Evolutionary conservation across 2,888 invertebrate genomes (phyloP).

Genomic region (Lysandra coridon): DNA sequence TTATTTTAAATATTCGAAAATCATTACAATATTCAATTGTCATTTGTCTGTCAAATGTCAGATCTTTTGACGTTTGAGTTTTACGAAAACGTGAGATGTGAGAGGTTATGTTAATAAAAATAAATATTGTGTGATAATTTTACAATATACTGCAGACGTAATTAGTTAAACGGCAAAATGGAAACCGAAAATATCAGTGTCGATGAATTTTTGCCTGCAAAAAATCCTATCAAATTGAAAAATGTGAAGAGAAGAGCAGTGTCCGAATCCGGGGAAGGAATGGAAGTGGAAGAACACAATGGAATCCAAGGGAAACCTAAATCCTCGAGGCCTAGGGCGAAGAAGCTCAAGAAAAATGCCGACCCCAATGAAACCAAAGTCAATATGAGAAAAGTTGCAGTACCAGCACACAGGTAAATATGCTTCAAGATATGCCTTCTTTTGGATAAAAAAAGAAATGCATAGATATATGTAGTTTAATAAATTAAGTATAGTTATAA

Average conservation of each 20-base stretch:
- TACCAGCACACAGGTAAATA: constrained; percentile 90
- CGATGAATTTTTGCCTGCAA: constrained; percentile 76
- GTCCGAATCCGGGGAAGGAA: constrained; percentile 75
- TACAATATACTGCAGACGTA: not conserved
- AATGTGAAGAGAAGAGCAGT: constrained; percentile 77
- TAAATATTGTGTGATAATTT: constrained; percentile 6
- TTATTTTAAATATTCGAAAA: too few relatives aligned
- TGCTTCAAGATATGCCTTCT: too few relatives aligned
- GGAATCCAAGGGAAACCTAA: constrained; percentile 77
- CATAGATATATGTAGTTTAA: too few relatives aligned
- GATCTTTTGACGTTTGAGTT: not conserved
- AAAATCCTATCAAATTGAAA: constrained; percentile 67
- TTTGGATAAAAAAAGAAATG: too few relatives aligned
- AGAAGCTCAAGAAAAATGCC: constrained; percentile 61
- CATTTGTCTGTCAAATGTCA: not conserved
- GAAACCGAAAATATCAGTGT: constrained; percentile 76
- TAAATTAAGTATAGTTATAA: too few relatives aligned
- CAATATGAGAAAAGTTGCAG: constrained; percentile 87
- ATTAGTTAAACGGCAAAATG: constrained; percentile 49
- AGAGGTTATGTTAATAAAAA: constrained; percentile 19
- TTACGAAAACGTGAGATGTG: constrained; percentile 7
- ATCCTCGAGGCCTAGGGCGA: constrained; percentile 64
- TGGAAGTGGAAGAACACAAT: constrained; percentile 85
- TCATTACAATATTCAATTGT: too few relatives aligned
- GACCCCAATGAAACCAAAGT: constrained; percentile 79